Evolutionary conservation across 2,113 vertebrate genomes (phyloP).

Genomic region (Phoenicopterus ruber): DNA sequence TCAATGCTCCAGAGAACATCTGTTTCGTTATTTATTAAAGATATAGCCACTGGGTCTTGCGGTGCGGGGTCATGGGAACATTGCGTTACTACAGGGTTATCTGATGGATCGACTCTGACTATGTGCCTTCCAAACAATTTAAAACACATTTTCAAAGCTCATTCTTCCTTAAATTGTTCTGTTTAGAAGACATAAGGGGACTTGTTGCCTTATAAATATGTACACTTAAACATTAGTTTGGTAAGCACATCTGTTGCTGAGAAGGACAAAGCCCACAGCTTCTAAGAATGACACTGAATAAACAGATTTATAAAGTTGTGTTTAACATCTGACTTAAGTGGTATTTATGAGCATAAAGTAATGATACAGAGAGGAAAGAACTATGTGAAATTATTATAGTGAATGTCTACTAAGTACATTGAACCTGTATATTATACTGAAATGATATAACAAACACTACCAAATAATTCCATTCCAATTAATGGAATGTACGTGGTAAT

Average conservation of each 20-base stretch:
- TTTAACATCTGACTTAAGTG: neutral
- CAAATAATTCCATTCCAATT: neutral
- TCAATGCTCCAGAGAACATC: slow-evolving; percentile 7
- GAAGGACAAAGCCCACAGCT: neutral
- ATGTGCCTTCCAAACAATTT: neutral
- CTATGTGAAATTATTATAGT: neutral
- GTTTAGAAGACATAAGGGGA: neutral
- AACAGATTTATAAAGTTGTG: neutral
- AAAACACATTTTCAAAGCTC: neutral
- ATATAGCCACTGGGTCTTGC: neutral
- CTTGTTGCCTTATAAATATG: neutral
- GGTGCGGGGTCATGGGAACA: slow-evolving; percentile 47
- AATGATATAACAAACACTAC: neutral
- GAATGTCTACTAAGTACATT: neutral
- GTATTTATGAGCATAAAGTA: neutral
- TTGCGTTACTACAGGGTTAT: neutral
- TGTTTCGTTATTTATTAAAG: neutral
- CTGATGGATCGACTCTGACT: neutral
- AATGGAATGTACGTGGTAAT: neutral
- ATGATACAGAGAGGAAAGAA: neutral
- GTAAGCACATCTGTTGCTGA: neutral
- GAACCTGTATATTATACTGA: neutral
- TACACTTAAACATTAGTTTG: neutral
- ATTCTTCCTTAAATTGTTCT: neutral
- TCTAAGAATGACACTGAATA: neutral